Evolutionary conservation across 2,113 vertebrate species (phyloP), one percentile per base, ranked within the genome.

Genomic region (Emydocephalus ijimae): DNA sequence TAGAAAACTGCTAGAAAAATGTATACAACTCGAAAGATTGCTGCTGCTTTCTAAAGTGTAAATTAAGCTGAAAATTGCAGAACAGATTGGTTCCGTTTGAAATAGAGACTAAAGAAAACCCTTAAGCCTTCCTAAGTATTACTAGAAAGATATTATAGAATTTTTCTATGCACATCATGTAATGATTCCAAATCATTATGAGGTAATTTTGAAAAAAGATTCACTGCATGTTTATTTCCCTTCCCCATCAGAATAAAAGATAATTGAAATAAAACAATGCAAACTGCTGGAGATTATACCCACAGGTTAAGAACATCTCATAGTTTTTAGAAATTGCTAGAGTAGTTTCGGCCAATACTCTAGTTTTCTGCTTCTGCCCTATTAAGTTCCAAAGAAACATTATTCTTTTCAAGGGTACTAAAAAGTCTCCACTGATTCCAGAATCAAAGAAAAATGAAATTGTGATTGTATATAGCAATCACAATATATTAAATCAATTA

Each of bases 171-270:
- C 1, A 39, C 39, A 88, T 23, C 0, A 0, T 92, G 26, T 91
- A 56, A 52, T 45, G 91, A 91, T 18, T 56, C 94, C 0, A 0
- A 85, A 61, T 48, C 94, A 93, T 93, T 0, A 0, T 45, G 94
- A 4, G 43, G 93, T 21, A 5, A 24, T 93, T n/a, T 93, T 94
- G 92, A 85, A 5, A n/a, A 55, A 94, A 74, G 95, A 59, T 86
- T 89, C 87, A 93, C 89, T 94, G 52, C 86, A 56, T 94, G 90
- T 94, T 96, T 96, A 90, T 96, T 95, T 95, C 94, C 56, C 59
- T 64, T 81, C 14, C 95, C 90, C 0, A 1, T 91, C 94, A 89
- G 91, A 92, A 90, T 95, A 96, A 96, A 94, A 94, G 93, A 94
- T 91, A 91, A 93, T 91, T 95, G 93, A 90, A 93, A 93, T 52